phyloP scores from a whole-genome alignment of 2,888 invertebrate genomes.

The Arctia plantaginis region DNA sequence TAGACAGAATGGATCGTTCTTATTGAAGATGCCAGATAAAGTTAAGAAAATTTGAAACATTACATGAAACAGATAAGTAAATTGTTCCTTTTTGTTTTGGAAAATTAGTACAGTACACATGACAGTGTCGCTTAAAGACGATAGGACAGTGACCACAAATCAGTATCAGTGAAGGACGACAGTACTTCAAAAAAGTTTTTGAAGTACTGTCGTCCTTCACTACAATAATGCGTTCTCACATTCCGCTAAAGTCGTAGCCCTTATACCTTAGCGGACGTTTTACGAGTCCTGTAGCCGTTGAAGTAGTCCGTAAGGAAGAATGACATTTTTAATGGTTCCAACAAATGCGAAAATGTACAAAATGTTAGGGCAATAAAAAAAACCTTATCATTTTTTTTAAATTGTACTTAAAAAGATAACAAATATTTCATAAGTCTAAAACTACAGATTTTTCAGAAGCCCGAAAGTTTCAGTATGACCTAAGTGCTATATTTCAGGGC shows the following conservation, averaged over 20 bases:
- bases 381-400: no score
- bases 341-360: neutral
- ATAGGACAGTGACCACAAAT: no score
- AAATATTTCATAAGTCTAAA: neutral
- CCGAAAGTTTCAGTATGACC: neutral
- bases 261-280: neutral
- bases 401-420: neutral
- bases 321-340: neutral
- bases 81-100: no score
- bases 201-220: neutral
- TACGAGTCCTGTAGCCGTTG: neutral
- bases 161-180: no score
- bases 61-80: no score
- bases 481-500: constrained; percentile 25
- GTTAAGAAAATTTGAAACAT: no score
- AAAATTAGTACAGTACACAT: no score
- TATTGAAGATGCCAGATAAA: no score
- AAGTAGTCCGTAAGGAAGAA: neutral
- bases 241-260: neutral
- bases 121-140: no score
- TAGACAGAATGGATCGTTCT: no score
- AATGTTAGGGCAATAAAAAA: neutral
- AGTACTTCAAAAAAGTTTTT: neutral
- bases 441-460: neutral
- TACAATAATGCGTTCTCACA: neutral